A percentile compares a stretch with the other conserved stretches of the same genome.
Conservation (phyloP, 2,113 vertebrate species). For the Pogona vitticeps region DNA sequence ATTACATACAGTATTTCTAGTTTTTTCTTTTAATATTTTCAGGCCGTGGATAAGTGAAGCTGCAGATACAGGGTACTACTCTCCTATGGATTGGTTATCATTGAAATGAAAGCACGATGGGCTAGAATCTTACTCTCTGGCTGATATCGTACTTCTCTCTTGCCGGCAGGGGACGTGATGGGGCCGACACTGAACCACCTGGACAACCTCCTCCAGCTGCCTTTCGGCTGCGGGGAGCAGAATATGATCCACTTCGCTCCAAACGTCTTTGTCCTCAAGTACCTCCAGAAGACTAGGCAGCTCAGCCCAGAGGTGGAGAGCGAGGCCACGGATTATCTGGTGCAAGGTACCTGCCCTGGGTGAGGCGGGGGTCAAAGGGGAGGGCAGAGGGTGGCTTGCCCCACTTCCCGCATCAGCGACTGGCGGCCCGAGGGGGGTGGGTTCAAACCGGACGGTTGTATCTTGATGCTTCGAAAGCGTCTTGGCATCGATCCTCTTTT, state of each 20-base stretch:
- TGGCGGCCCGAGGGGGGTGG: too few species aligned
- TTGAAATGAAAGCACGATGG: too few species aligned
- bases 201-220: constrained; percentile 87
- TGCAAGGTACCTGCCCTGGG: constrained; percentile 76
- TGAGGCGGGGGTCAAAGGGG: neutral
- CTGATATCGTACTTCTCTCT: neutral
- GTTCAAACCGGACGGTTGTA: too few species aligned
- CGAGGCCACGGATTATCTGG: constrained; percentile 89
- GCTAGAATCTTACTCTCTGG: neutral
- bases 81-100: too few species aligned
- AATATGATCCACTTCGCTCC: constrained; percentile 97
- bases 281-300: constrained; percentile 91
- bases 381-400: too few species aligned
- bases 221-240: constrained; percentile 94
- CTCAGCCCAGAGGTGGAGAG: constrained; percentile 86
- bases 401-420: too few species aligned
- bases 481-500: too few species aligned
- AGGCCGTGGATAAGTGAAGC: too few species aligned
- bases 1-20: too few species aligned
- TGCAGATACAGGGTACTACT: too few species aligned
- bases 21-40: too few species aligned
- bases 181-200: constrained; percentile 90
- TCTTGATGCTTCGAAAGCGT: too few species aligned
- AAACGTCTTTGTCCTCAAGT: constrained; percentile 93
- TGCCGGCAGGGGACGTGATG: constrained; percentile 89